These are phyloP conservation scores for Leptosomus discolor DNA, from an alignment of 2,113 vertebrate species.

Conservation along the genomic window DNA sequence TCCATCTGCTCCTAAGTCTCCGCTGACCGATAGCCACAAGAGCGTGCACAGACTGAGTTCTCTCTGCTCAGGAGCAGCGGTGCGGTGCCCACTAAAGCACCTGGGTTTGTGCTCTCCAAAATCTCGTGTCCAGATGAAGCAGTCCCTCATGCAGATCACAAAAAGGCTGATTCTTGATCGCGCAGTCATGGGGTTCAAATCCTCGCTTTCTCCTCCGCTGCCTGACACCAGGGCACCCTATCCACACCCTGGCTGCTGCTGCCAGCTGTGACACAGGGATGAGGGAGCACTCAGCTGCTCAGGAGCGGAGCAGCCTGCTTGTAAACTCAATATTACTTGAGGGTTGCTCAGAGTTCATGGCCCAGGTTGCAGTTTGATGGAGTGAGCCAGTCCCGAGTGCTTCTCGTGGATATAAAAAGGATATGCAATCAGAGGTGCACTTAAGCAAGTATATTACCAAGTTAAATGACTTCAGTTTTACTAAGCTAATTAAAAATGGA, in stretches of 20 bases:
- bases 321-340: neutral
- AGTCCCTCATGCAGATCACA: neutral
- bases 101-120: neutral
- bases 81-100: neutral
- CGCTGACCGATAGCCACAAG: neutral
- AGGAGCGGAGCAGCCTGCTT: neutral
- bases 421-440: slow-evolving; percentile 17
- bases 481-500: slow-evolving; percentile 64
- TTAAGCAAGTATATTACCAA: slow-evolving; percentile 39
- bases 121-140: fast-evolving
- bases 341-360: slow-evolving; percentile 16
- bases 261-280: neutral
- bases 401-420: slow-evolving; percentile 34
- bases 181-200: neutral
- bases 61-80: fast-evolving
- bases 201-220: neutral
- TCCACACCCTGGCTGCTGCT: neutral
- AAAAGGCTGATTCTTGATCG: neutral
- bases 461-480: slow-evolving; percentile 40
- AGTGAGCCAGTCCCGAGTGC: neutral
- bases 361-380: slow-evolving; percentile 1
- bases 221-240: neutral
- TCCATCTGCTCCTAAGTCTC: neutral
- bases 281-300: neutral
- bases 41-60: fast-evolving